Evolutionary conservation across 1,140 invertebrate species (phyloP).

Genomic region (Pectinophora gossypiella): DNA sequence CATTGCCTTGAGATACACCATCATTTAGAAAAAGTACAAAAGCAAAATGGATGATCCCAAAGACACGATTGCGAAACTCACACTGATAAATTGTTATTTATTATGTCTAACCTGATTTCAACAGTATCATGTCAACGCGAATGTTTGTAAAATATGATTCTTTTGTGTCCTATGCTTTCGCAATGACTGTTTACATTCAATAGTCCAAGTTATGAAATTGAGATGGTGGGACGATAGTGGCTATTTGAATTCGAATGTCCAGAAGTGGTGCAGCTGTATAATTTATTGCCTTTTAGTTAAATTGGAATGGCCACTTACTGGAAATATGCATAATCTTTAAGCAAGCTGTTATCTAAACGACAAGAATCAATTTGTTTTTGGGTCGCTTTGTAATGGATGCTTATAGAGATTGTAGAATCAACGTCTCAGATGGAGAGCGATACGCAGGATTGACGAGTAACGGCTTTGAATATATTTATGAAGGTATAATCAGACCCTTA

Average conservation of each 20-base stretch:
- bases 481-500: too few relatives aligned
- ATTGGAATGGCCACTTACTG: not conserved
- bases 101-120: not conserved
- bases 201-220: not conserved
- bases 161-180: not conserved
- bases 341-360: not conserved
- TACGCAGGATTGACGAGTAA: too few relatives aligned
- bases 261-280: not conserved
- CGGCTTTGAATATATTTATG: too few relatives aligned
- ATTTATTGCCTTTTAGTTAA: slow-evolving; percentile 1
- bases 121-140: not conserved
- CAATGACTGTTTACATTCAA: not conserved
- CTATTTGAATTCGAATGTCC: not conserved
- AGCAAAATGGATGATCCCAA: not conserved
- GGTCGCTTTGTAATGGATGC: too few relatives aligned
- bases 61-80: not conserved
- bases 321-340: not conserved
- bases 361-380: not conserved
- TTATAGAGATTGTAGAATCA: too few relatives aligned
- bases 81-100: not conserved
- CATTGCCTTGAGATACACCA: not conserved
- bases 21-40: not conserved
- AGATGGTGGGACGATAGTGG: not conserved
- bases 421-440: too few relatives aligned
- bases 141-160: not conserved